phyloP scores from a whole-genome alignment of 2,797 vertebrate species.

The Gymnopithys bicolor region DNA sequence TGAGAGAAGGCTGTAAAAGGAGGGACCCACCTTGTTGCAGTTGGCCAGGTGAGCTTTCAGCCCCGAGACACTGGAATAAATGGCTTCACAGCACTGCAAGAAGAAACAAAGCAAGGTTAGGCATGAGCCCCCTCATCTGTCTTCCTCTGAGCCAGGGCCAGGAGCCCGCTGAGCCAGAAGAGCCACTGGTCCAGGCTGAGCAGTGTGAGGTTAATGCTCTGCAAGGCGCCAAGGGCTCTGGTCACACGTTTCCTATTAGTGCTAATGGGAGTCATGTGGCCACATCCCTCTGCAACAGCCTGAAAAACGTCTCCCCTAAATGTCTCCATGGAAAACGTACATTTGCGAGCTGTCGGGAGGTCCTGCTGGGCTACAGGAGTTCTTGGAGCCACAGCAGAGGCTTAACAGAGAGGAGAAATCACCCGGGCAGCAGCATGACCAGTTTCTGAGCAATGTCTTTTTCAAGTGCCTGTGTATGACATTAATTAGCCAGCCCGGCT shows the following conservation, averaged over 20 bases:
- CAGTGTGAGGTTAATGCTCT: constrained; percentile 38
- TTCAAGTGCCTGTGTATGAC: constrained; percentile 29
- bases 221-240: background rate
- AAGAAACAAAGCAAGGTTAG: background rate
- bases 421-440: constrained; percentile 32
- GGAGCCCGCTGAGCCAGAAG: background rate
- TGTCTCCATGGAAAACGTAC: background rate
- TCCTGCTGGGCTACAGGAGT: constrained; percentile 62
- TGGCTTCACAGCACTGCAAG: constrained; percentile 92
- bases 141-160: background rate
- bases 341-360: background rate
- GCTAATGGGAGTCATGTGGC: constrained; percentile 55
- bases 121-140: background rate
- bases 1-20: background rate
- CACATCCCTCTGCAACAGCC: background rate
- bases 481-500: constrained; percentile 5
- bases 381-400: constrained; percentile 31
- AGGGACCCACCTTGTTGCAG: constrained; percentile 89
- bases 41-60: constrained; percentile 96
- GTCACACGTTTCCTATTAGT: constrained; percentile 62
- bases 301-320: constrained; percentile 19
- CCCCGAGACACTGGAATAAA: constrained; percentile 97
- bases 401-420: constrained; percentile 8
- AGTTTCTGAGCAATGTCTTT: constrained; percentile 30
- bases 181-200: background rate